Conservation (phyloP, 2,113 vertebrate species). For the Tragelaphus strepsiceros region DNA sequence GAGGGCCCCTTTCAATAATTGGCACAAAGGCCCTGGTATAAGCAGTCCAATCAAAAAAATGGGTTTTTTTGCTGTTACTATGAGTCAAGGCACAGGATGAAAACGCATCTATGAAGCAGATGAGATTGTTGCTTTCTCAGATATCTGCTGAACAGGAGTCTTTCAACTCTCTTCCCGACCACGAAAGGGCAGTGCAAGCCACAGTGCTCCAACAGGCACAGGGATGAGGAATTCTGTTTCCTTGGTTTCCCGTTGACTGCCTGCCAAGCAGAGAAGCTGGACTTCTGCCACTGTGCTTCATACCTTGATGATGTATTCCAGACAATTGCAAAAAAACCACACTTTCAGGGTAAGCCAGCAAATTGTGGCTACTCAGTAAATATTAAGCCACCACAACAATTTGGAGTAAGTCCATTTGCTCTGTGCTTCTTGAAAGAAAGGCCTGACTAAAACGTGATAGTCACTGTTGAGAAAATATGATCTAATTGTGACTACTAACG, state of each 20-base stretch:
- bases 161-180: not conserved
- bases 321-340: constrained; percentile 32
- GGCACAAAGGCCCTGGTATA: too few species aligned
- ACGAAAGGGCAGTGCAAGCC: not conserved
- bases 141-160: constrained; percentile 4
- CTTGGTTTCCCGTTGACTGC: not conserved
- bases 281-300: not conserved
- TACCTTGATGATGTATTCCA: not conserved
- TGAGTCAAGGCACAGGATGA: not conserved
- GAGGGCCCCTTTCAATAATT: not conserved
- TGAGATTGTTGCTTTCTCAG: not conserved
- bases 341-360: constrained; percentile 26
- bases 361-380: constrained; percentile 23
- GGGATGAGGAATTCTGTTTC: not conserved
- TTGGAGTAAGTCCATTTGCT: not conserved
- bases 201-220: not conserved
- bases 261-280: not conserved
- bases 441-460: not conserved
- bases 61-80: not conserved
- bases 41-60: not conserved
- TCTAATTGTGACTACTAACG: not conserved
- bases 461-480: constrained; percentile 1
- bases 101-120: not conserved
- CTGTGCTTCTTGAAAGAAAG: constrained; percentile 21
- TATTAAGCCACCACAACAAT: not conserved